Base-by-base conservation (phyloP, 92 coral and sea anemone species). In the Porites lobata region DNA sequence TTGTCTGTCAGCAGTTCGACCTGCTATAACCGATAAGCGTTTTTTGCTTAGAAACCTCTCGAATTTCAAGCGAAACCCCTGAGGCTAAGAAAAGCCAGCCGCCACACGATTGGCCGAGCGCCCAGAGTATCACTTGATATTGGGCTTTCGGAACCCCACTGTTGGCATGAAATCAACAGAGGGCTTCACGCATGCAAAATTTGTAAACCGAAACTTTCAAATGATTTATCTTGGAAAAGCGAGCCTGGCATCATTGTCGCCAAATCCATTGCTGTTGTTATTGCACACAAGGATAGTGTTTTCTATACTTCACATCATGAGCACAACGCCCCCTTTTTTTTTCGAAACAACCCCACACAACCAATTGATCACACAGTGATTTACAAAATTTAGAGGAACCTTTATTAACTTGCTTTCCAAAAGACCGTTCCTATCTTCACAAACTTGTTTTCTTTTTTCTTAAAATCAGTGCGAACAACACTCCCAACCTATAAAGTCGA, bases 131-230 rank as follows among this genome's bases (percentile, higher is more conserved):
- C 87, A 84, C 64, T 47, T 63, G 87, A 84, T 84, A 84, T 84
- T 47, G 50, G 65, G 54, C 47, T 74, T 73, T 74, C 56, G 50
- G 80, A 24, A 15, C 73, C 81, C 70, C 47, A 64, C 73, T 58
- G 81, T 76, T 84, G 87, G 87, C 87, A 72, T 6, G 72, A 74
- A 74, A 73, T 84, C 87, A 84, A 84, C n/a, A 64, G 63, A 10
- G 24, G 73, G 87, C 81, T 74, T 84, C 81, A 81, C 91, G 85
- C 88, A 90, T 86, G 88, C 93, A 84, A 86, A 86, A 68, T 65
- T 74, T 90, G 93, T 90, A 86, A 90, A 86, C 78, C 53, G 93
- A 90, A 90, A 90, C 93, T 70, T 13, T 84, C 47, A 9, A 47
- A 24, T 63, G 72, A 50, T 26, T 47, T n/a, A 54, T 17, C 78